Conservation (phyloP, 1,140 invertebrate genomes). For the Drosophila serrata region DNA sequence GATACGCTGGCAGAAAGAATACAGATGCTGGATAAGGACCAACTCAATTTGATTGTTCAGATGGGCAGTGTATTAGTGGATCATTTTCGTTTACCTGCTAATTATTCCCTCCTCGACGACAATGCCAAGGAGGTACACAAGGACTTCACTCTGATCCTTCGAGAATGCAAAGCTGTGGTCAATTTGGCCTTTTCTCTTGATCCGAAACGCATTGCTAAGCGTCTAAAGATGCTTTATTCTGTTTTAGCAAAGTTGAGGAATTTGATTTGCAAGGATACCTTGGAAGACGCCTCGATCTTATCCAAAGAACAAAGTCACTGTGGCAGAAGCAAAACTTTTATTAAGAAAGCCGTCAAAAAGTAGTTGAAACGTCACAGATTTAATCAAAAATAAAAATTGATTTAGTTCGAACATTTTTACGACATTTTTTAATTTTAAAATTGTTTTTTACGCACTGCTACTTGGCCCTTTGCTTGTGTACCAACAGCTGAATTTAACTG, state of each 20-base stretch:
- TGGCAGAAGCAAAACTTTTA: constrained; percentile 9
- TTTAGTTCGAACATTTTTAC: too few relatives aligned
- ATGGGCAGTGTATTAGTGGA: constrained; percentile 70
- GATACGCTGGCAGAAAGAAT: constrained; percentile 60
- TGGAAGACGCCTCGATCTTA: neutral
- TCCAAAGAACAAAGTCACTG: neutral
- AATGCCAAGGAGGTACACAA: constrained; percentile 45
- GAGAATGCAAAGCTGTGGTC: constrained; percentile 70
- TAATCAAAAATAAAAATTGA: too few relatives aligned
- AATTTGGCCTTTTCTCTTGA: constrained; percentile 50
- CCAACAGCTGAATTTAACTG: too few relatives aligned
- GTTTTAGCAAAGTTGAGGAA: constrained; percentile 68
- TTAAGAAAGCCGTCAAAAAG: constrained; percentile 2
- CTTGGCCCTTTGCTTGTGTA: too few relatives aligned
- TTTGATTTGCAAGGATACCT: constrained; percentile 17
- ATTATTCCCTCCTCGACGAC: constrained; percentile 40
- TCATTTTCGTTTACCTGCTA: constrained; percentile 62
- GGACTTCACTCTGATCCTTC: constrained; percentile 68
- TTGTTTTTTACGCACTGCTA: too few relatives aligned
- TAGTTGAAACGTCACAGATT: too few relatives aligned
- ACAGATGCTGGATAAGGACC: constrained; percentile 28
- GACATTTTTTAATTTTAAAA: too few relatives aligned
- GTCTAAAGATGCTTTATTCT: constrained; percentile 77
- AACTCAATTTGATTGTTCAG: constrained; percentile 40
- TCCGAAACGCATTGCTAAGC: constrained; percentile 63